Evolutionary conservation across 2,888 invertebrate species (phyloP), one percentile per base, ranked within the genome.

Genomic region (Macrophya annulata): DNA sequence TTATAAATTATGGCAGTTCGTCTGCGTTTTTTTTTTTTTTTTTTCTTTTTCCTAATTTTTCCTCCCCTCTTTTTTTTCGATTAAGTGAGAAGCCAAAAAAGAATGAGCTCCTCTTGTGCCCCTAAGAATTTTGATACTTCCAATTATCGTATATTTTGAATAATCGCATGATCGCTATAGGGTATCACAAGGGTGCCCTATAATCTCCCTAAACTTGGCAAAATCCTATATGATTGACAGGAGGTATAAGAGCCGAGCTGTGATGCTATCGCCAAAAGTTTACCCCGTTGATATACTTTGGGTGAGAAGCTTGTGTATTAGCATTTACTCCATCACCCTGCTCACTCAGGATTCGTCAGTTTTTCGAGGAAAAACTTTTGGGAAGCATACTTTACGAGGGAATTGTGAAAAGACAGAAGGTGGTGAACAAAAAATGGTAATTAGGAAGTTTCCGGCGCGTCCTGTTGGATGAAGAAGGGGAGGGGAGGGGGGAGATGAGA

Each of bases 371-470:
- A 21, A 21, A 81, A 62, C 43, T 81, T 59, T 40, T 15, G n/a
- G 15, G 43, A 31, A 31, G 40, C 59, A 62, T 43, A 81, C 40
- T 72, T 72, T 40, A 59, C 62, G 62, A 43, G 59, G 62, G 62
- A 43, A 81, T 62, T 21, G 62, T 43, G 21, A 81, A 62, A 81
- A 81, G 51, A 81, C 21, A 43, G n/a, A 40, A 62, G 40, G 62
- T 9, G 43, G 21, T 6, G 40, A 25, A 4, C 9, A 81, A 81
- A 59, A 81, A 81, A 62, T 62, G 31, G 43, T 81, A 81, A 81
- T 81, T 81, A 81, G 43, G 62, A 81, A 81, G 81, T 81, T 81
- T 40, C 21, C n/a, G 51, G 31, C 12, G 25, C 43, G 43, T 45
- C 43, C n/a, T 43, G 43, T 21, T 45, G 12, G 77, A 37, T 48